Conservation (phyloP, 1,140 invertebrate genomes). For the Centruroides vittatus region DNA sequence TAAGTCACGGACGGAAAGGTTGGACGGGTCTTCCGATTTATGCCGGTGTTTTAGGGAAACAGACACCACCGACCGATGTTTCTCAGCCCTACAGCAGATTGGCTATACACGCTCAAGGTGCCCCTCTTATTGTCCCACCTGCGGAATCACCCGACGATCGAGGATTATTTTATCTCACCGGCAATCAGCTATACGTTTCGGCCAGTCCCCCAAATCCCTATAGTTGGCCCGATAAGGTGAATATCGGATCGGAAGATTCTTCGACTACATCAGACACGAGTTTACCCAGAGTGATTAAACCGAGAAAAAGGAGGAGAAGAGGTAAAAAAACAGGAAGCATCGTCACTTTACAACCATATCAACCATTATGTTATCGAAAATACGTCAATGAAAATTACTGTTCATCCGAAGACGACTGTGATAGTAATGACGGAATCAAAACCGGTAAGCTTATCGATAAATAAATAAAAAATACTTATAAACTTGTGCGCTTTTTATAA, state of each 20-base stretch:
- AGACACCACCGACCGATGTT: too few relatives aligned
- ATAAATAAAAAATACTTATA: too few relatives aligned
- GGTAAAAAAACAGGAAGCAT: slow-evolving; percentile 31
- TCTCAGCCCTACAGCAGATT: neutral
- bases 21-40: slow-evolving; percentile 46
- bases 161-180: too few relatives aligned
- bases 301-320: slow-evolving; percentile 73
- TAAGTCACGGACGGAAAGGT: slow-evolving; percentile 29
- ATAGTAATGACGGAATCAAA: too few relatives aligned
- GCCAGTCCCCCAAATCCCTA: too few relatives aligned
- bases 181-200: too few relatives aligned
- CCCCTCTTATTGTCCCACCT: slow-evolving; percentile 7
- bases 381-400: too few relatives aligned
- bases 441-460: too few relatives aligned
- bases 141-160: neutral
- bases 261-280: slow-evolving; percentile 50
- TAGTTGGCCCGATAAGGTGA: slow-evolving; percentile 6
- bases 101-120: slow-evolving; percentile 13
- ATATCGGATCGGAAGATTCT: slow-evolving; percentile 46
- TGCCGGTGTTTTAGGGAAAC: too few relatives aligned
- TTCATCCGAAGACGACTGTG: too few relatives aligned
- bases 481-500: too few relatives aligned
- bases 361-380: slow-evolving; percentile 24
- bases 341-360: slow-evolving; percentile 29
- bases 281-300: slow-evolving; percentile 72